Evolutionary conservation across 2,888 invertebrate species (phyloP), one percentile per base, ranked within the genome.

Genomic region (Sphecodes monilicornis): DNA sequence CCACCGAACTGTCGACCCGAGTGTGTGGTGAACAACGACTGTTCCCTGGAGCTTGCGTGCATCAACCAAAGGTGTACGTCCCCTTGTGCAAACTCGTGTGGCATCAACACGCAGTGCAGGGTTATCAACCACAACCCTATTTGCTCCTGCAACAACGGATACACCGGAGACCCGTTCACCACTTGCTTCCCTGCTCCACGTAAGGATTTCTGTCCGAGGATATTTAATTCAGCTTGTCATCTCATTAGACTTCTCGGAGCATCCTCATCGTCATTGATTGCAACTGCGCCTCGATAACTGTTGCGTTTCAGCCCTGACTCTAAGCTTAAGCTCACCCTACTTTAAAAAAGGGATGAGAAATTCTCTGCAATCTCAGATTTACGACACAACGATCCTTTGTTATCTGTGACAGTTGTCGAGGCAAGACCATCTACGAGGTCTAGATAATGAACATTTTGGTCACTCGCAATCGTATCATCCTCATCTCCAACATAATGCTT

Each of bases 1-100:
- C 97, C 98, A 76, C 98, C 98, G 66, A 97, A 97, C 92, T 98
- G 98, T 93, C 96, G 97, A 91, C 98, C 98, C 8, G 97, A 98
- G 95, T 98, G 98, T 93, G 97, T 97, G 32, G 97, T 97, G 89
- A 96, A 97, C 93, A 96, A 97, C 43, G 98, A 98, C 95, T 98
- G 98, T 93, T 96, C 97, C 1, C 97, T 97, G 92, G 97, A 97
- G 93, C 96, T 97, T 89, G 97, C 98, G 86, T 98, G 98, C 93
- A 95, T 96, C 88, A 97, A 97, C 92, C 97, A 97, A 93, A 97
- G 96, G 88, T 98, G 98, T 93, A 95, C 96, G 92, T 97, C 98
- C 94, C 98, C 98, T 32, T 98, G 98, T 93, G 96, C 96, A 80
- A 97, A 97, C 80, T 95, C 96, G 0, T 98, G 98, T 93, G 98